Percentiles rank a stretch among this genome's conserved stretches.
Evolutionary conservation across 2,888 invertebrate genomes (phyloP).

Genomic region (Acronicta alni): DNA sequence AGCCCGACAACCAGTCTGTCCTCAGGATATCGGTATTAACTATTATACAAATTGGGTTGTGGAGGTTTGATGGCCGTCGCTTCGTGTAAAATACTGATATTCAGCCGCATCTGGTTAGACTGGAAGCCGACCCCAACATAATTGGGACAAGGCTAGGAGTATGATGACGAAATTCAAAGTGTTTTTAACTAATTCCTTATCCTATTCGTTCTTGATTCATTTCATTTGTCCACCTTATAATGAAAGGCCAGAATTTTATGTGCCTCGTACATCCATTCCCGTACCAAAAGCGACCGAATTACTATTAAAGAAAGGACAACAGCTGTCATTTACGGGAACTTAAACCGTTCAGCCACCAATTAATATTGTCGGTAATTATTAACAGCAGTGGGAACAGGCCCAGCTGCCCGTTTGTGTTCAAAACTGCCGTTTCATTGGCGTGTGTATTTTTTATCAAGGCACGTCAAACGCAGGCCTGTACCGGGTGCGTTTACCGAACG

Average conservation of each 20-base stretch:
- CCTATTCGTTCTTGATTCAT: too few relatives aligned
- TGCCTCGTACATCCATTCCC: background rate
- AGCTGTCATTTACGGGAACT: constrained; percentile 25
- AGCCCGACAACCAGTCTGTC: too few relatives aligned
- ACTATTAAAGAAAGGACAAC: constrained; percentile 14
- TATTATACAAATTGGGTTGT: too few relatives aligned
- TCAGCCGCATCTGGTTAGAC: too few relatives aligned
- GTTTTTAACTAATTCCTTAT: too few relatives aligned
- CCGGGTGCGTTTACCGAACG: constrained; percentile 10
- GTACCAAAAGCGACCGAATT: background rate
- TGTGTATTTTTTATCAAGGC: constrained; percentile 41
- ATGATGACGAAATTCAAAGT: too few relatives aligned
- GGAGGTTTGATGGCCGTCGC: too few relatives aligned
- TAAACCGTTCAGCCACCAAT: constrained; percentile 25
- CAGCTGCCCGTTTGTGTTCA: constrained; percentile 37
- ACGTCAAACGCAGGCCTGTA: constrained; percentile 35
- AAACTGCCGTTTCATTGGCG: constrained; percentile 49
- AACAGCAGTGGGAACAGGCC: constrained; percentile 23
- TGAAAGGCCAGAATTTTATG: background rate
- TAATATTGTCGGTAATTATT: constrained; percentile 20
- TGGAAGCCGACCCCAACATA: too few relatives aligned
- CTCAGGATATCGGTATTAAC: too few relatives aligned
- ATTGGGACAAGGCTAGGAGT: too few relatives aligned
- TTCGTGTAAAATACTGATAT: too few relatives aligned
- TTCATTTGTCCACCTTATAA: too few relatives aligned